Evolutionary conservation across 2,113 vertebrate genomes (phyloP), one percentile per base, ranked within the genome.

Genomic region (Poecile atricapillus): DNA sequence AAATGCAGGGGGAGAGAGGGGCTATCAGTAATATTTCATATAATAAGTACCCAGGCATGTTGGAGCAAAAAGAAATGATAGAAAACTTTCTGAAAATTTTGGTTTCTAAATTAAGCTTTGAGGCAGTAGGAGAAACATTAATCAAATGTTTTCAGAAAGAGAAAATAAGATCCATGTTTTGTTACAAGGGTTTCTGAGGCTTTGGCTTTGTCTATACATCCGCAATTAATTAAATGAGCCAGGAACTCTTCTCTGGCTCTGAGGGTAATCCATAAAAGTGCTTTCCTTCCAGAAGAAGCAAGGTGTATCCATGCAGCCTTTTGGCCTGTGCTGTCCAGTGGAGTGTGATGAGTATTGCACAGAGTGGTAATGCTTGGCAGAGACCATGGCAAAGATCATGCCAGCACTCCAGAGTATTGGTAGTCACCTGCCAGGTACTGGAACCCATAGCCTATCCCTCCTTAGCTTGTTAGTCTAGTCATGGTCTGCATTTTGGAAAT

Each of bases 291-390:
- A 78, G 60, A 77, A 74, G 31, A 77, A 64, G 10, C 17, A 62
- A 25, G 7, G 13, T 81, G 33, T 28, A 53, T 49, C 30, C 37
- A 5, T 46, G 7, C 21, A 69, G 31, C 37, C 33, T 83, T 49
- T 63, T 83, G 76, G 19, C 71, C 63, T 56, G 3, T 56, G 21
- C 37, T 73, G 31, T 46, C 20, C 84, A 5, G 2, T 25, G 43
- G 15, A 47, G 4, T 3, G 2, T 39, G 55, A 44, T 41, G 31
- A 35, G 19, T 41, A 15, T 39, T 1, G 0, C 4, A 2, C 44
- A 60, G 23, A 37, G 15, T 18, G 5, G 2, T 63, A 13, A 31
- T 37, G 24, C 25, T 65, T 65, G 60, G 37, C 55, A 73, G 27
- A 76, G 30, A 69, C 35, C 21, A 9, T 33, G 30, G 31, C 49